A percentile compares a stretch with the other conserved stretches of the same genome.
These are phyloP conservation scores for Istiophorus platypterus DNA, from an alignment of 2,113 vertebrate species.

Conservation along the genomic window DNA sequence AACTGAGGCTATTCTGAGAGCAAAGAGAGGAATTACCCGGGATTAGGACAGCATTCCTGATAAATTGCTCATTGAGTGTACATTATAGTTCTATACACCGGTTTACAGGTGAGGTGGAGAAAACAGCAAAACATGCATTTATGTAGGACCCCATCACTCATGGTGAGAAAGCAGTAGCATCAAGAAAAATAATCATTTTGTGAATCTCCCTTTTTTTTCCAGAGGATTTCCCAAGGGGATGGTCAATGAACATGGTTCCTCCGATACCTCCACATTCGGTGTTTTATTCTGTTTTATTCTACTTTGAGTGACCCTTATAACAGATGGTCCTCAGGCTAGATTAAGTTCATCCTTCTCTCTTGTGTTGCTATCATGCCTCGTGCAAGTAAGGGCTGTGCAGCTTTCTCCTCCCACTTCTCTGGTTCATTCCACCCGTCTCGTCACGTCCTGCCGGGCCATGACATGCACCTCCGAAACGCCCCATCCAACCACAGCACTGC, in stretches of 20 bases:
- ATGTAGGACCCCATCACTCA: not conserved
- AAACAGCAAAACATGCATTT: not conserved
- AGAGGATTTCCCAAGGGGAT: not conserved
- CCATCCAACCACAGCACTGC: conserved; percentile 47
- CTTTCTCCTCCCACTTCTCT: conserved; percentile 59
- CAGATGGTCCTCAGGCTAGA: conserved; percentile 9
- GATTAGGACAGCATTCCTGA: not conserved
- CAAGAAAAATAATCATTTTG: too few species aligned
- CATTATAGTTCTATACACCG: not conserved
- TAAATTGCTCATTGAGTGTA: not conserved
- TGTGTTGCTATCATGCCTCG: conserved; percentile 68
- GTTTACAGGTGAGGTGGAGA: too few species aligned
- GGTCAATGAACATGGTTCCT: conserved; percentile 33
- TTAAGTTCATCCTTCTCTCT: conserved; percentile 33
- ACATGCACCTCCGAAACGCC: conserved; percentile 54
- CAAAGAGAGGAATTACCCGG: too few species aligned
- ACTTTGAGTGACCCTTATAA: not conserved
- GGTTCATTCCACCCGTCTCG: conserved; percentile 21
- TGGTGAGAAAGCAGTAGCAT: too few species aligned
- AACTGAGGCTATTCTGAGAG: too few species aligned
- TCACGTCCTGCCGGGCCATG: conserved; percentile 15
- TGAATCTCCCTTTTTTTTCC: too few species aligned
- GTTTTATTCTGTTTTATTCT: conserved; percentile 5
- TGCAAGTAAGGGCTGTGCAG: conserved; percentile 75
- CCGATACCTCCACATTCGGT: not conserved